A percentile compares a stretch with the other conserved stretches of the same genome.
Conservation (phyloP, 2,113 vertebrate genomes). For the Halcyon malimbica region DNA sequence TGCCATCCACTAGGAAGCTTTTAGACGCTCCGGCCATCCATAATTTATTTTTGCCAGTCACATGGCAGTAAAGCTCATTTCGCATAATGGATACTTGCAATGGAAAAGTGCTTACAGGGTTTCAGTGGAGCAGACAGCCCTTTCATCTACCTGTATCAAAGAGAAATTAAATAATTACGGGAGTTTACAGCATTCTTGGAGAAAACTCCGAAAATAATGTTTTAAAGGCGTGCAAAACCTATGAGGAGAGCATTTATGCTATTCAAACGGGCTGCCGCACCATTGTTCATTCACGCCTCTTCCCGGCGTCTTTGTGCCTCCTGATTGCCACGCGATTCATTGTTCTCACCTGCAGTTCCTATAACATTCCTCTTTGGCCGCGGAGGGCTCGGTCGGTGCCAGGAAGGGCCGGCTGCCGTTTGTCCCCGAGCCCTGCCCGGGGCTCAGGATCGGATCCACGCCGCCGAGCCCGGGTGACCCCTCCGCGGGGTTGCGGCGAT, state of each 20-base stretch:
- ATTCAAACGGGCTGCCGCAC: accelerated
- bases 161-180: not conserved
- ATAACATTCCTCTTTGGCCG: accelerated
- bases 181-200: not conserved
- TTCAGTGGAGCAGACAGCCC: not conserved
- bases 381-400: not conserved
- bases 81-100: conserved; percentile 26
- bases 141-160: not conserved
- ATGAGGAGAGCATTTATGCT: accelerated
- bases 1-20: conserved; percentile 45
- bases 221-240: not conserved
- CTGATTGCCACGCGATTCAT: accelerated
- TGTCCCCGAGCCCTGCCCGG: too few species aligned
- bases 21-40: conserved; percentile 22
- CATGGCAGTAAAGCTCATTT: conserved; percentile 10
- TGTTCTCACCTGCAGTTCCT: not conserved
- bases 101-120: conserved; percentile 42
- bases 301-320: not conserved
- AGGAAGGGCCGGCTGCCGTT: not conserved
- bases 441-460: too few species aligned
- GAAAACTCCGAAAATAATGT: not conserved
- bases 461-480: too few species aligned
- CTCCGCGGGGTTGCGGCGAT: not conserved
- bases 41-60: conserved; percentile 56
- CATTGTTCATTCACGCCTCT: accelerated